phyloP scores from a whole-genome alignment of 2,113 vertebrate genomes.

The Mixornis gularis region DNA sequence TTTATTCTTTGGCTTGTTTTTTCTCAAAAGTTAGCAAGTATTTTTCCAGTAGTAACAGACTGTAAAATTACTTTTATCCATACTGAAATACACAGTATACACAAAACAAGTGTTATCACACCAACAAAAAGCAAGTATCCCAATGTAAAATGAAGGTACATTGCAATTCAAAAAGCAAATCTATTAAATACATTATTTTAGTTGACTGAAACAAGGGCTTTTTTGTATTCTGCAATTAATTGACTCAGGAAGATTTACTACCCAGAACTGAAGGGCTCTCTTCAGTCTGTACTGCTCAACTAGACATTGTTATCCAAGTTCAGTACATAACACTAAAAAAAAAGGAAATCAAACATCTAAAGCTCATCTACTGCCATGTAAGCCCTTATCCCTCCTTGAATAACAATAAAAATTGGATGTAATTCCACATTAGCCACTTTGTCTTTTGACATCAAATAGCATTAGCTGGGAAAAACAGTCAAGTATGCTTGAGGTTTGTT shows the following conservation, averaged over 20 bases:
- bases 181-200: neutral
- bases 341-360: neutral
- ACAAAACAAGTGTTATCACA: neutral
- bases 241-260: neutral
- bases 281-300: neutral
- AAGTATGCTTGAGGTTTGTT: neutral
- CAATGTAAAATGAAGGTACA: neutral
- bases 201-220: neutral
- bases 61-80: neutral
- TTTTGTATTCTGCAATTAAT: neutral
- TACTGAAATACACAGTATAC: neutral
- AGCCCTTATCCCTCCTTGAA: neutral
- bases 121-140: neutral
- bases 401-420: neutral
- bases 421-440: conserved; percentile 29
- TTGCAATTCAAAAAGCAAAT: neutral
- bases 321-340: neutral
- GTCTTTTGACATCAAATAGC: conserved; percentile 28
- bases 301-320: neutral
- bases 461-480: conserved; percentile 29
- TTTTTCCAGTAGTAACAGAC: neutral
- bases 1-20: neutral
- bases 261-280: neutral
- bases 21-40: neutral
- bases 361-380: neutral